Base-by-base conservation (phyloP, 1,140 invertebrate genomes). In the Lysiphlebus fabarum region DNA sequence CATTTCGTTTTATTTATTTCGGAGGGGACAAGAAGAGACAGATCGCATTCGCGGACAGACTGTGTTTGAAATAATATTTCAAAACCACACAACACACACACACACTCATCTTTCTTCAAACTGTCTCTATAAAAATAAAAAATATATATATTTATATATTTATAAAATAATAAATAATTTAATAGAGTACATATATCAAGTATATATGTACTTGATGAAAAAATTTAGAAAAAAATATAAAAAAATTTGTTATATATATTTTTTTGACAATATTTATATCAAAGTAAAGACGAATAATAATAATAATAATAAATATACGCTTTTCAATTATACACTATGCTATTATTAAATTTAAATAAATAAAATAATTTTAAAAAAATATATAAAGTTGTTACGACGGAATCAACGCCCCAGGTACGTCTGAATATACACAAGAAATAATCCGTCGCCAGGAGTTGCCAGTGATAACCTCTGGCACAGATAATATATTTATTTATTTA, bases 361-460 rank as follows among this genome's bases (percentile, higher is more conserved):
- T 1, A 40, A 10, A 40, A 2, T 40, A 40, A 40, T 45, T 57
- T 40, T 9, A 8, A 3, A 6, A 10, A 40, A 55, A 26, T 41
- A 5, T n/a, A 53, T 43, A 33, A 59, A 33, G 11, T 48, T 12
- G 49, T 38, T 34, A 14, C 47, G 47, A 56, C 48, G 37, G 48
- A 59, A 57, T 33, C 57, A 59, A 63, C 60, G 62, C 50, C 49
- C 57, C 58, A 50, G 56, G 41, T 59, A 59, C 61, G 69, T 70
- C 70, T 67, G 63, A 61, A n/a, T n/a, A n/a, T n/a, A n/a, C n/a
- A n/a, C 56, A 61, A 51, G 61, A 73, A 73, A 73, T 69, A 71
- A 73, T 73, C 65, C 66, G 66, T 67, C 64, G 70, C 57, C 66
- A 65, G 59, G 66, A 62, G 60, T 38, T 12, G 11, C 26, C 10